These are phyloP conservation scores for Ectropis crepuscularia DNA, from an alignment of 2,888 invertebrate genomes.

Conservation along the genomic window DNA sequence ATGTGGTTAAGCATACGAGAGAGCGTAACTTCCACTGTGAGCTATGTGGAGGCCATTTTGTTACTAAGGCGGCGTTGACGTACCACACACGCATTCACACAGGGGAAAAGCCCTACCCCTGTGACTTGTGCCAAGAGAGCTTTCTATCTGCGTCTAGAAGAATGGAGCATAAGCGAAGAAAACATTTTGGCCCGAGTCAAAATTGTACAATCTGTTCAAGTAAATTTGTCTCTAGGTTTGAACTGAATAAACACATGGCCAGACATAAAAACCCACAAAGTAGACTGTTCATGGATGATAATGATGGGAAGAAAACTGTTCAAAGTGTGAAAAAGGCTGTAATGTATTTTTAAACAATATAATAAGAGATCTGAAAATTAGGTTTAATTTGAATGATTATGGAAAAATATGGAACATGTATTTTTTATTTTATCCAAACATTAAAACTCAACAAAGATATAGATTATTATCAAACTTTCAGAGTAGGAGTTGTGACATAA, in stretches of 20 bases:
- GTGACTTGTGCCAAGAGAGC: slow-evolving; percentile 69
- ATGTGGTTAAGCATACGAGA: slow-evolving; percentile 72
- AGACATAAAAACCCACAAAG: slow-evolving; percentile 71
- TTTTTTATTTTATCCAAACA: too few species aligned
- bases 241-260: slow-evolving; percentile 61
- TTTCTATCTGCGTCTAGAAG: slow-evolving; percentile 71
- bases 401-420: too few species aligned
- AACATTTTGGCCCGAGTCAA: slow-evolving; percentile 66
- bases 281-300: slow-evolving; percentile 59
- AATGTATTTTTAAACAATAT: not conserved
- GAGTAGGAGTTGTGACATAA: too few species aligned
- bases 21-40: slow-evolving; percentile 69
- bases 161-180: slow-evolving; percentile 66
- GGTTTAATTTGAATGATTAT: too few species aligned
- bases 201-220: slow-evolving; percentile 65
- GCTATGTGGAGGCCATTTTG: slow-evolving; percentile 69
- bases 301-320: slow-evolving; percentile 1
- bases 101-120: slow-evolving; percentile 70
- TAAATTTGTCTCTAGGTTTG: slow-evolving; percentile 62
- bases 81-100: slow-evolving; percentile 74
- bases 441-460: too few species aligned
- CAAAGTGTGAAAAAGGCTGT: not conserved
- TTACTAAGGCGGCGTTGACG: slow-evolving; percentile 65
- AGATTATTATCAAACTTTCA: too few species aligned
- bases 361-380: not conserved